Evolutionary conservation across 1,140 invertebrate species (phyloP).

Genomic region (Campodea augens): DNA sequence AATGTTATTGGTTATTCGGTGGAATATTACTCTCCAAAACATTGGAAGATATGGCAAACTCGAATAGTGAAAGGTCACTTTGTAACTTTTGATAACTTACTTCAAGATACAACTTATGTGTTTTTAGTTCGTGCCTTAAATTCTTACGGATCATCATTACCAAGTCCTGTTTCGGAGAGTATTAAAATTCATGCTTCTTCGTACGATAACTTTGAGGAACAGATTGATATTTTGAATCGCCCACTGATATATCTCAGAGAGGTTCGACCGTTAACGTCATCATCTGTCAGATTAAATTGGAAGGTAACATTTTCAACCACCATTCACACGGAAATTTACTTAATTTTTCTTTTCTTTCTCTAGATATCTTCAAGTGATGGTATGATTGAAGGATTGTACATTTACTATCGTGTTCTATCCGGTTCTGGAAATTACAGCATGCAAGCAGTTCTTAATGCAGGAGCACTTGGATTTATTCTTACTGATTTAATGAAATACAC

Average conservation of each 20-base stretch:
- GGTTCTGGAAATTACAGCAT: slow-evolving; percentile 40
- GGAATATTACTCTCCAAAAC: slow-evolving; percentile 23
- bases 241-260: slow-evolving; percentile 58
- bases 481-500: slow-evolving; percentile 46
- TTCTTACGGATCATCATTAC: slow-evolving; percentile 52
- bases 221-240: slow-evolving; percentile 41
- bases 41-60: slow-evolving; percentile 30
- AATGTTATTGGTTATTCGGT: slow-evolving; percentile 63
- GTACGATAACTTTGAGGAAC: slow-evolving; percentile 39
- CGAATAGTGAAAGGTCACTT: slow-evolving; percentile 35
- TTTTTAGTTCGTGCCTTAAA: slow-evolving; percentile 68
- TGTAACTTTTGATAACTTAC: slow-evolving; percentile 41
- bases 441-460: slow-evolving; percentile 50
- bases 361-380: slow-evolving; percentile 39
- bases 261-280: slow-evolving; percentile 58
- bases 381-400: slow-evolving; percentile 50
- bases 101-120: slow-evolving; percentile 54
- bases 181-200: too few relatives aligned
- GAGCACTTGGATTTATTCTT: slow-evolving; percentile 46
- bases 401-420: slow-evolving; percentile 39
- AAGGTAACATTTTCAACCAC: slow-evolving; percentile 31
- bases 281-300: slow-evolving; percentile 63
- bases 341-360: slow-evolving; percentile 11
- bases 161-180: slow-evolving; percentile 43
- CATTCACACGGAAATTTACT: background rate